Percentiles rank a stretch among this genome's conserved stretches.
Evolutionary conservation across 2,888 invertebrate species (phyloP).

Genomic region (Lagria hirta): DNA sequence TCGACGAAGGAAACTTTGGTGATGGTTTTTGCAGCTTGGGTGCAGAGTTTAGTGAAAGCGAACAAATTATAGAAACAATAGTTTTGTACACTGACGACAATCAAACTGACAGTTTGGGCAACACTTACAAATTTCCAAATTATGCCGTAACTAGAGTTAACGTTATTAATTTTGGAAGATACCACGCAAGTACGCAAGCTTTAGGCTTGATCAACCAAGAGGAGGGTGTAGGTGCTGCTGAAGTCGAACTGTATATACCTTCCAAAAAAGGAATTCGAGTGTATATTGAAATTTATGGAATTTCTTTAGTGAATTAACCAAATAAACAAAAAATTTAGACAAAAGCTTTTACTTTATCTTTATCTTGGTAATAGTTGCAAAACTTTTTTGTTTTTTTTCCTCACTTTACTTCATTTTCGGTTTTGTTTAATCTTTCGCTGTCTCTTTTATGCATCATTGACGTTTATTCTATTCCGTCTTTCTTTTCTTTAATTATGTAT

Average conservation of each 20-base stretch:
- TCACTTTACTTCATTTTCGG: no score
- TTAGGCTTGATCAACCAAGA: constrained; percentile 1
- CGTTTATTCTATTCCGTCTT: no score
- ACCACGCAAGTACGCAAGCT: constrained; percentile 4
- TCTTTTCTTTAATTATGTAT: no score
- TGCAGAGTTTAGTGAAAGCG: not conserved
- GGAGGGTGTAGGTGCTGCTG: not conserved
- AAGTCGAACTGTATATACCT: not conserved
- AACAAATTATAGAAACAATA: not conserved
- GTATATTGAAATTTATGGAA: constrained; percentile 9
- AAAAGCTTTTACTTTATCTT: no score
- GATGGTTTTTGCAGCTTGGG: not conserved
- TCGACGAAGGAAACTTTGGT: constrained; percentile 8
- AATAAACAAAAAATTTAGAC: no score
- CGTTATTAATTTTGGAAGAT: constrained; percentile 10
- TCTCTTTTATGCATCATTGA: no score
- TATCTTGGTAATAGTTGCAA: no score
- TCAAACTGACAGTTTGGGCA: not conserved
- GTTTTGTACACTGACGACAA: constrained; percentile 1
- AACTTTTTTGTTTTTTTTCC: no score
- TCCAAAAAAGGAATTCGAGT: constrained; percentile 5
- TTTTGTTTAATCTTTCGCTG: no score
- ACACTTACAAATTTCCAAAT: constrained; percentile 1
- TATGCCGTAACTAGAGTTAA: constrained; percentile 3
- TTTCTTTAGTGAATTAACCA: no score